Percentiles rank a stretch among this genome's conserved stretches.
Conservation (phyloP, 2,797 vertebrate species). For the Lagorchestes hirsutus region DNA sequence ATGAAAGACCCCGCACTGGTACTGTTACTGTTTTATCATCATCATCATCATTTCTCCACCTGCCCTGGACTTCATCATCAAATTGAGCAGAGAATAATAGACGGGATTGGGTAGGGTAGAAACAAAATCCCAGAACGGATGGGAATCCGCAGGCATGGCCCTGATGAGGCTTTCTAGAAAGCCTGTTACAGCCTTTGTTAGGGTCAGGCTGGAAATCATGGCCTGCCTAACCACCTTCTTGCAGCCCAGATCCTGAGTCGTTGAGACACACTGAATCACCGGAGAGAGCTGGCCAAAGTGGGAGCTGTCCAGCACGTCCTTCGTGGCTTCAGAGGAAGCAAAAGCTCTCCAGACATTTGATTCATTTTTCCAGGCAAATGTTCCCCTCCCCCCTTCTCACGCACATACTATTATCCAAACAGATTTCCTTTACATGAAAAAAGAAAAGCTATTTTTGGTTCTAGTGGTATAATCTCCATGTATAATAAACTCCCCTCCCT, state of each 20-base stretch:
- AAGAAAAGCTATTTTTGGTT: not conserved
- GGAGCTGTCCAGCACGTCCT: not conserved
- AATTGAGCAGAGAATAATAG: not conserved
- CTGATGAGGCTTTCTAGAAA: not conserved
- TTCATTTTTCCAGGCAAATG: not conserved
- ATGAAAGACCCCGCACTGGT: not conserved
- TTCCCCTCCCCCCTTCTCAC: not conserved
- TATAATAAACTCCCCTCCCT: slow-evolving; percentile 1
- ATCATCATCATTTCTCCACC: not conserved
- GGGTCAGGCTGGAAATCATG: not conserved
- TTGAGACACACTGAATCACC: not conserved
- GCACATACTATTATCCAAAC: slow-evolving; percentile 5
- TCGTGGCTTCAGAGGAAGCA: not conserved
- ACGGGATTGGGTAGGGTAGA: not conserved
- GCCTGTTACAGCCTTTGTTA: not conserved
- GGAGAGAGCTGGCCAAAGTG: not conserved
- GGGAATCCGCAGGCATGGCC: not conserved
- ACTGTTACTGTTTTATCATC: not conserved
- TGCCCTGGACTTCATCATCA: not conserved
- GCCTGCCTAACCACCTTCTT: not conserved
- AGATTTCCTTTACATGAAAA: not conserved
- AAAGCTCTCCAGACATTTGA: not conserved
- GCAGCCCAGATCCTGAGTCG: not conserved
- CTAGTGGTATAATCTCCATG: slow-evolving; percentile 4
- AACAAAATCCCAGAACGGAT: not conserved